Evolutionary conservation across 2,797 vertebrate genomes (phyloP).

Genomic region (Argyrosomus regius): DNA sequence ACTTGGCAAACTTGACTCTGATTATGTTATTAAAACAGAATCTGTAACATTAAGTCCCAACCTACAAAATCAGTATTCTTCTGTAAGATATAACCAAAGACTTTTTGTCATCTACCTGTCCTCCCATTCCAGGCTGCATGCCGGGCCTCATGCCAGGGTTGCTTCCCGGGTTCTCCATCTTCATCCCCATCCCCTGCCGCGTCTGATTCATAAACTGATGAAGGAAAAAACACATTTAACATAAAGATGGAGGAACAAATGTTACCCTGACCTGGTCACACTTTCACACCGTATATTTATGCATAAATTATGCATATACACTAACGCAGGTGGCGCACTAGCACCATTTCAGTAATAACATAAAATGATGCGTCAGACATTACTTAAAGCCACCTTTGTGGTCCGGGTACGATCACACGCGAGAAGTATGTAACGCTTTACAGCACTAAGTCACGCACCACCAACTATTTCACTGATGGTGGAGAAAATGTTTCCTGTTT

Average conservation of each 20-base stretch:
- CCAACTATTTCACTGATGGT: no score
- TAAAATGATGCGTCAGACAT: background rate
- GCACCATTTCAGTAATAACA: background rate
- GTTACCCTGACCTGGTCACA: background rate
- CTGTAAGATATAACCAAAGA: background rate
- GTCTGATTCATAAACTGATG: conserved; percentile 96
- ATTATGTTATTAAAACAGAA: background rate
- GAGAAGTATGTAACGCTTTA: no score
- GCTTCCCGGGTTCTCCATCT: conserved; percentile 90
- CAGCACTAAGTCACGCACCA: no score
- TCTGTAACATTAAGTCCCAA: background rate
- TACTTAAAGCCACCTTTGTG: no score
- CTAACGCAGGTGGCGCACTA: background rate
- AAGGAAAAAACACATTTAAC: conserved; percentile 24
- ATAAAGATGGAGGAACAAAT: conserved; percentile 21
- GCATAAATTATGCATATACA: background rate
- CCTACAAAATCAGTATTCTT: background rate
- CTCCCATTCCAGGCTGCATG: conserved; percentile 89
- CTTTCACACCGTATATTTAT: background rate
- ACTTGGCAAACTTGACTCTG: background rate
- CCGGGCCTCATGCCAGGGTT: conserved; percentile 90
- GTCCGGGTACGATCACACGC: no score
- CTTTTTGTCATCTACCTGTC: conserved; percentile 77
- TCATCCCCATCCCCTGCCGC: conserved; percentile 91
- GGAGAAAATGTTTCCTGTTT: no score